Conservation (phyloP, 2,888 invertebrate species). For the Callosobruchus maculatus region DNA sequence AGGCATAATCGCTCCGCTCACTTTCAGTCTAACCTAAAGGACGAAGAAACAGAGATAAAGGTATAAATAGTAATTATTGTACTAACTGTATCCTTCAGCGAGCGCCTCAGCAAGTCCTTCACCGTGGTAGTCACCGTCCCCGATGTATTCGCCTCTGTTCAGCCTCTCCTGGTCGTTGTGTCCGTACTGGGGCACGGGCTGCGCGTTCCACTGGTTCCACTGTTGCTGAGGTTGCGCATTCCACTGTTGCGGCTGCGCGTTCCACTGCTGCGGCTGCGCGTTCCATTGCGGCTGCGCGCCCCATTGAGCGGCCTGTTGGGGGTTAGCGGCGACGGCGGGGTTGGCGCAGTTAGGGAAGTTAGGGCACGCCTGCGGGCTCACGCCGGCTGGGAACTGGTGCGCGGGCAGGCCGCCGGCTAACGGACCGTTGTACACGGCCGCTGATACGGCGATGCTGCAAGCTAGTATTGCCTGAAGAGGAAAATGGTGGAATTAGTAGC, state of each 20-base stretch:
- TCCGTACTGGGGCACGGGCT: slow-evolving; percentile 33
- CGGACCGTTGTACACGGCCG: slow-evolving; percentile 45
- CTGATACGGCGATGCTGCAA: slow-evolving; percentile 38
- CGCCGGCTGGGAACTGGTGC: slow-evolving; percentile 44
- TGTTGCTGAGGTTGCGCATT: slow-evolving; percentile 17
- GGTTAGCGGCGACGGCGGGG: slow-evolving; percentile 45
- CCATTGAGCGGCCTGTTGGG: slow-evolving; percentile 33
- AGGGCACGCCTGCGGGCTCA: slow-evolving; percentile 48
- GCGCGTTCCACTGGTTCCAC: slow-evolving; percentile 4
- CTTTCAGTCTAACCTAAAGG: too few relatives aligned
- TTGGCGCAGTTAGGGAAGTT: slow-evolving; percentile 48
- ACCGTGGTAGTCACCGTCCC: slow-evolving; percentile 48
- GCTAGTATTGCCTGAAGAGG: slow-evolving; percentile 41
- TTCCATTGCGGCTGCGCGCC: slow-evolving; percentile 24
- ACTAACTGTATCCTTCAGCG: slow-evolving; percentile 35
- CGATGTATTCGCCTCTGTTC: slow-evolving; percentile 43
- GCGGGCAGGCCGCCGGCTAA: slow-evolving; percentile 47
- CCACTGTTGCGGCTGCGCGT: slow-evolving; percentile 14
- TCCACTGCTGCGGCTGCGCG: slow-evolving; percentile 23
- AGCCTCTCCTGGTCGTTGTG: slow-evolving; percentile 35
- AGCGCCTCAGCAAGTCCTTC: slow-evolving; percentile 49
- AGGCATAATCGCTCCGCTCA: too few relatives aligned
- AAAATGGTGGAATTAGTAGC: background rate
- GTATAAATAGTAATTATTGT: background rate
- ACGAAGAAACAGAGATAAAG: too few relatives aligned